phyloP scores from a whole-genome alignment of 2,797 vertebrate genomes.

The Hyperoplus lanceolatus region DNA sequence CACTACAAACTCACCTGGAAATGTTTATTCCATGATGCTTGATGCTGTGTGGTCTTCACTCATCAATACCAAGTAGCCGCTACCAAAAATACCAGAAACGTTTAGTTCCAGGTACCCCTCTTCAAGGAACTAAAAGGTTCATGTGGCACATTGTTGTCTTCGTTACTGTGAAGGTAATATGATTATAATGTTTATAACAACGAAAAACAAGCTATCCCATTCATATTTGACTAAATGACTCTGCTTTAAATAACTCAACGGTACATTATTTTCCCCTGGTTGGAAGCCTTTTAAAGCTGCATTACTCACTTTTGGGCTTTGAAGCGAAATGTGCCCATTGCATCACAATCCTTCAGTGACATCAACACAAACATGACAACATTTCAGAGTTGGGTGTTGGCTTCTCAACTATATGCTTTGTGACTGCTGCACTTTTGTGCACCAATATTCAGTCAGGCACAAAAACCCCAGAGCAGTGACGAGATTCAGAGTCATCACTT shows the following conservation, averaged over 20 bases:
- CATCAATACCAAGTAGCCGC: slow-evolving; percentile 1
- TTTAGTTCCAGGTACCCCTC: slow-evolving; percentile 2
- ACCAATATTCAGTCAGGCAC: background rate
- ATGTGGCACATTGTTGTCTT: no score
- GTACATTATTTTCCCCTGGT: background rate
- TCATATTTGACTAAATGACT: background rate
- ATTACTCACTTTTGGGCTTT: slow-evolving; percentile 10
- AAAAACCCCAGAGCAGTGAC: background rate
- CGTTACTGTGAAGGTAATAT: no score
- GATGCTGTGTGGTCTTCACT: background rate
- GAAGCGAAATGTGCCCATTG: slow-evolving; percentile 19
- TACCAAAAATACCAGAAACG: background rate
- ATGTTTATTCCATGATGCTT: background rate
- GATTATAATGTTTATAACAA: no score
- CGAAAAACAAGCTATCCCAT: no score
- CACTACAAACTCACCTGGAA: background rate
- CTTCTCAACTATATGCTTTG: slow-evolving; percentile 24
- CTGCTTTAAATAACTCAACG: background rate
- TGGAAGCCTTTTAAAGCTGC: slow-evolving; percentile 6
- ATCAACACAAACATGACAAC: slow-evolving; percentile 17
- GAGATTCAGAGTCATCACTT: background rate
- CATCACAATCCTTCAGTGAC: slow-evolving; percentile 14
- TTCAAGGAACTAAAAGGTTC: no score
- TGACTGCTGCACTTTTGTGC: slow-evolving; percentile 13
- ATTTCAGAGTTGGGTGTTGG: slow-evolving; percentile 29